These are phyloP conservation scores for Nerophis lumbriciformis DNA, from an alignment of 2,113 vertebrate species.

Conservation along the genomic window DNA sequence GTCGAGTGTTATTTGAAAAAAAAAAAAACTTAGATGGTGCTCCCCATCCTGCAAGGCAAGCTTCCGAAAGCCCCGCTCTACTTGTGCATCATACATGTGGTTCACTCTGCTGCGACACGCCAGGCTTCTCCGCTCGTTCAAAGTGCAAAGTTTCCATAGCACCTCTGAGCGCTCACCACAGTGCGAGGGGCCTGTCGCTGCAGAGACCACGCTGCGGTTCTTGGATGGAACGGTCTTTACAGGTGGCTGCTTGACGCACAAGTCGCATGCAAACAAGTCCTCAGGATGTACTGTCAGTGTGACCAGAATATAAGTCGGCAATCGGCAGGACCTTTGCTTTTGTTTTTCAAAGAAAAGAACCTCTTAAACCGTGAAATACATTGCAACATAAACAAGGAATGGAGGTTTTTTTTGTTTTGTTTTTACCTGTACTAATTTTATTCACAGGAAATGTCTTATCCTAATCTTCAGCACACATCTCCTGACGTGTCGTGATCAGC, in stretches of 20 bases:
- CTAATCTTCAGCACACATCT: slow-evolving; percentile 82
- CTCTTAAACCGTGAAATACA: too few relatives aligned
- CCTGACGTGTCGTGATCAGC: slow-evolving; percentile 50
- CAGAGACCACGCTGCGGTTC: slow-evolving; percentile 73
- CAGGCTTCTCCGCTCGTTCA: slow-evolving; percentile 31
- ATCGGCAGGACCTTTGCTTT: not conserved
- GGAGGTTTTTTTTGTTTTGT: slow-evolving; percentile 15
- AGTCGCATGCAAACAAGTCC: slow-evolving; percentile 17
- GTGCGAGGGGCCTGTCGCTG: slow-evolving; percentile 34
- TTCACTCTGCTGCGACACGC: slow-evolving; percentile 47
- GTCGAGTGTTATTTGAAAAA: not conserved
- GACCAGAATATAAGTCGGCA: too few relatives aligned
- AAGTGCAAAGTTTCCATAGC: slow-evolving; percentile 61
- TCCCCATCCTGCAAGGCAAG: slow-evolving; percentile 17
- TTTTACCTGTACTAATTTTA: slow-evolving; percentile 55
- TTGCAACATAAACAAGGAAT: not conserved
- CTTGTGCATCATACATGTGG: slow-evolving; percentile 40
- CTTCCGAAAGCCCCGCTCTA: slow-evolving; percentile 38
- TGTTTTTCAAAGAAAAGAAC: not conserved
- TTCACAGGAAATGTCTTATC: slow-evolving; percentile 77
- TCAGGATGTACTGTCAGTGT: slow-evolving; percentile 4
- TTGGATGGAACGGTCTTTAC: slow-evolving; percentile 72
- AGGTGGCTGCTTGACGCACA: slow-evolving; percentile 27
- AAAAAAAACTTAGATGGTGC: too few relatives aligned
- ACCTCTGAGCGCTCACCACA: slow-evolving; percentile 50